Evolutionary conservation across 2,888 invertebrate genomes (phyloP), one percentile per base, ranked within the genome.

Genomic region (Alloscopus bannaensis): DNA sequence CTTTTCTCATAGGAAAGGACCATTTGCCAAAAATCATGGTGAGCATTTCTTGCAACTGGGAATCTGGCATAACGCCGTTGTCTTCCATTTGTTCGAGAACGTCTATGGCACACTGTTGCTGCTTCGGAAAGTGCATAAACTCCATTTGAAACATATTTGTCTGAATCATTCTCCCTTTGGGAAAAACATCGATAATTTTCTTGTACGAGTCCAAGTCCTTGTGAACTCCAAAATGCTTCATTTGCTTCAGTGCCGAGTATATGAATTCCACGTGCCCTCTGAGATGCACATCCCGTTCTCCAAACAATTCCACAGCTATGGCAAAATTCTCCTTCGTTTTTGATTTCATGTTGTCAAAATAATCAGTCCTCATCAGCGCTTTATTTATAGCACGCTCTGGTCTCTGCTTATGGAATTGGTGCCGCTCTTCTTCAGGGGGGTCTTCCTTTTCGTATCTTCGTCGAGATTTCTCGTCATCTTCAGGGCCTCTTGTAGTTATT

Each of bases 251-350:
- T 0, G 98, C 97, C 0, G 95, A 92, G 87, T 95, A 94, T 86
- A 99, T 96, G 88, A 99, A 99, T 87, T 98, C 97, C 0, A 97
- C 95, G 88, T 97, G 96, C 52, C 96, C 97, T 78, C 94, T 90
- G 81, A 94, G 91, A 86, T 93, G 91, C 0, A 90, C 90, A 85
- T 93, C 93, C 50, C 91, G 90, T 29, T 90, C 90, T 86, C 92
- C 90, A 87, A 94, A 98, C 81, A 93, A 91, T 26, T 83, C 83
- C 1, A 79, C 20, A 16, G 94, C 92, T 80, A 93, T 91, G 62
- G 95, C 87, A 87, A 93, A 96, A 0, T 92, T 90, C 18, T 92
- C 89, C 86, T 92, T 94, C 66, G 91, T 90, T 87, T 93, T 94
- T 24, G 90, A 88, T 24, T 91, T 88, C 28, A 90, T 87, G 22